Base-by-base conservation (phyloP, 1,140 invertebrate species). In the Araneus ventricosus region DNA sequence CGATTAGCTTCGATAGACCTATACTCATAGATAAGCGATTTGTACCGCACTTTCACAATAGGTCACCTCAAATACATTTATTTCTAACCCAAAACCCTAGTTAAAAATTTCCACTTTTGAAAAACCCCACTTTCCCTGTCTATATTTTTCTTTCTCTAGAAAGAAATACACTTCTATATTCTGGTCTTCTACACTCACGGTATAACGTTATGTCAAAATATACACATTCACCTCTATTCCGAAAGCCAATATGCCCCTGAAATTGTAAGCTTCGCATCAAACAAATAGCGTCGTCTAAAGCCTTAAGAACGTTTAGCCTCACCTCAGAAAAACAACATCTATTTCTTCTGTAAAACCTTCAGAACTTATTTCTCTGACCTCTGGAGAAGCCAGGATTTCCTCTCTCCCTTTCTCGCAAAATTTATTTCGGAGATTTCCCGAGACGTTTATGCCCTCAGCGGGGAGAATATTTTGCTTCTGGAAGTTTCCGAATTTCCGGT, bases 211-310 rank as follows among this genome's bases (percentile, higher is more conserved):
- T 22, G 39, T 57, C 82, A 45, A 85, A 57, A 57, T 4, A 17
- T 85, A 30, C 41, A 80, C 75, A 61, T 87, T 41, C n/a, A 8
- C 59, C 59, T 61, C 57, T 61, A n/a, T 52, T 52, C 8, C 24
- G 41, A 52, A 24, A 87, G 52, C 57, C 85, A 87, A 87, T 87
- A 87, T 87, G 85, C n/a, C 34, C 59, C 45, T 24, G 30, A 85
- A 85, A 39, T 22, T 39, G 30, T 34, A 37, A 39, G 39, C 30
- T 37, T 41, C 30, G 17, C 59, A 61, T 63, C 85, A 59, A 87
- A 61, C 85, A 87, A 87, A 87, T 34, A 39, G 34, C n/a, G 57
- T 67, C 85, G 30, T 63, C 63, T 87, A 63, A 59, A 87, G 85
- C 85, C 57, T 34, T 17, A 63, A 63, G 59, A 24, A 63, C 59